Evolutionary conservation across 2,888 invertebrate species (phyloP), one percentile per base, ranked within the genome.

Genomic region (Microctonus aethiopoides): DNA sequence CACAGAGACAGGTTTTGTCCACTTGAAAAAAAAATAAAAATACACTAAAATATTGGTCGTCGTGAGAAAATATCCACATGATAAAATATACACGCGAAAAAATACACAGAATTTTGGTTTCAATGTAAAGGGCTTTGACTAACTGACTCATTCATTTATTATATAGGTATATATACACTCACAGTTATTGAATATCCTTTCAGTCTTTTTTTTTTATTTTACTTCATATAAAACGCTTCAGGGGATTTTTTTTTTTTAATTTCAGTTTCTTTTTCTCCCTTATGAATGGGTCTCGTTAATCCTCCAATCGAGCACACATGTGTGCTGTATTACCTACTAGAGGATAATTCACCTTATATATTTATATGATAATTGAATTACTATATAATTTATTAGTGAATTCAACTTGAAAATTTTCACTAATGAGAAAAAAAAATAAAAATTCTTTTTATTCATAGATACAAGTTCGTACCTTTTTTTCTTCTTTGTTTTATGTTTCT

Each of bases 281-380:
- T 29, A 29, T 7, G 4, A 29, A 29, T 29, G 4, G 29, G 7
- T 29, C 7, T 29, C 41, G 61, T 61, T 61, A 61, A 46, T 39
- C 46, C 16, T 46, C 22, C 62, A 62, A 62, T 62, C 46, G 39
- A 26, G 41, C 62, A 46, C 24, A n/a, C 62, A 62, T 62, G 13
- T 39, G 11, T n/a, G n/a, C n/a, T n/a, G 22, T 20, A 39, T 39
- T 39, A 13, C 4, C 4, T n/a, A 39, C n/a, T n/a, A 39, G n/a
- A 39, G n/a, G 39, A n/a, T 39, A n/a, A n/a, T 39, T 39, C 6
- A 13, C 13, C 11, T n/a, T n/a, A n/a, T n/a, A n/a, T n/a, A n/a
- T n/a, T n/a, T n/a, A 6, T 1, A 5, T 13, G 5, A 11, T 2
- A 39, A n/a, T 13, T 39, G 4, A n/a, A 39, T 39, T 13, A 5